A percentile compares a stretch with the other conserved stretches of the same genome.
phyloP scores from a whole-genome alignment of 2,797 vertebrate genomes.

The Premnoplex brunnescens region DNA sequence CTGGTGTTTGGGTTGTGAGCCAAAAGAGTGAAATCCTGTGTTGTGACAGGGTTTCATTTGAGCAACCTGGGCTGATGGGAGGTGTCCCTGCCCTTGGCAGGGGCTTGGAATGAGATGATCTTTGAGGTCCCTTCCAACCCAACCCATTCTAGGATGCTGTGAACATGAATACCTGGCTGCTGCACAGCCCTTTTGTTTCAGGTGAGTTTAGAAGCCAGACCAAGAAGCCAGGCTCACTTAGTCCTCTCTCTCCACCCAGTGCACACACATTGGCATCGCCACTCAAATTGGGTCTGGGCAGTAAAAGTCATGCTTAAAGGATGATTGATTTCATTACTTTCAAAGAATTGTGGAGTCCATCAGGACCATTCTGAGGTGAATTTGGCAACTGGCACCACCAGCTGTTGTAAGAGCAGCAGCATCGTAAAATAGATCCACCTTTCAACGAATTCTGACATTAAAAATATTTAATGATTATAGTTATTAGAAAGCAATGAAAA shows the following conservation, averaged over 20 bases:
- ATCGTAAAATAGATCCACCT: neutral
- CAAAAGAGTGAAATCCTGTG: neutral
- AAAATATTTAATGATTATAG: neutral
- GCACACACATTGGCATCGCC: neutral
- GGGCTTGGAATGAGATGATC: neutral
- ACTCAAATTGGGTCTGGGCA: neutral
- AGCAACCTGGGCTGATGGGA: neutral
- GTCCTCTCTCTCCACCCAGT: neutral
- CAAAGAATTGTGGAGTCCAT: neutral
- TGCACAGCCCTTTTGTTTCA: neutral
- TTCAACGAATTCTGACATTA: neutral
- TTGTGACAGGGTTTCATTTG: neutral
- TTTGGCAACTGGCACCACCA: neutral
- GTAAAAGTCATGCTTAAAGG: neutral
- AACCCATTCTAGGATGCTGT: neutral
- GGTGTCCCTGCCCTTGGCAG: neutral
- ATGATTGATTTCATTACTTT: neutral
- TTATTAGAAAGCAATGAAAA: neutral
- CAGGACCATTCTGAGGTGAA: neutral
- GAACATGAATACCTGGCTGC: neutral
- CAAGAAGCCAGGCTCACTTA: fast-evolving
- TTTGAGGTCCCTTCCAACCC: neutral
- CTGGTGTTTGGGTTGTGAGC: neutral
- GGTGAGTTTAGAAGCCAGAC: neutral
- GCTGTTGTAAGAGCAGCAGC: neutral